Evolutionary conservation across 2,888 invertebrate genomes (phyloP), one percentile per base, ranked within the genome.

Genomic region (Macrophya annulata): DNA sequence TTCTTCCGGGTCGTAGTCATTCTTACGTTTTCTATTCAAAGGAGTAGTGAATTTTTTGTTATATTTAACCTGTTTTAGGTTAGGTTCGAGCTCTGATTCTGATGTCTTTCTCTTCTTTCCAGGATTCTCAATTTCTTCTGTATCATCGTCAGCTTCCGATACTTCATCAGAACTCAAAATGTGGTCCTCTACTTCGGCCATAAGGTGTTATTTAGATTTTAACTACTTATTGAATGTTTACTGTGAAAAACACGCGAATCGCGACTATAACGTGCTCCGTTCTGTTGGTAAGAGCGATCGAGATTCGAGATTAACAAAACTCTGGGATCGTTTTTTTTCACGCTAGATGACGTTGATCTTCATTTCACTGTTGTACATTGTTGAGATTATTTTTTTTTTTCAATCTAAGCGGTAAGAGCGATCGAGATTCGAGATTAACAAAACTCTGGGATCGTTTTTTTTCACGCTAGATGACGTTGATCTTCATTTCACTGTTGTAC

Each of bases 1-100:
- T 87, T 92, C 92, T 21, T 87, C 84, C n/a, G 91, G 87, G 85
- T 93, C 86, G 83, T 92, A 93, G 76, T 84, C 51, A 84, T 59
- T 87, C 86, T 85, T 90, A 21, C 84, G 86, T 85, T 88, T 90
- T 25, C 85, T 89, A 43, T 43, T 65, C 43, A 62, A 76, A 10
- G 85, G 86, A 25, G 77, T 37, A n/a, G 76, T 43, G 81, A 86
- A 86, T 74, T 85, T 86, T 21, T 15, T 71, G 21, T 83, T 37
- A 43, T 83, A 83, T 37, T 83, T 68, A 68, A 83, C 83, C 51
- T 68, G 31, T n/a, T 21, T 81, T 40, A 48, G 48, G 48, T 65
- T 21, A 21, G 45, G 72, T 43, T 77, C 81, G 9, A 1, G 3
- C 40, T n/a, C 8, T 1, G 43, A 55, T 68, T 48, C 71, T 6